phyloP scores from a whole-genome alignment of 2,113 vertebrate species.

The Ellobius talpinus region DNA sequence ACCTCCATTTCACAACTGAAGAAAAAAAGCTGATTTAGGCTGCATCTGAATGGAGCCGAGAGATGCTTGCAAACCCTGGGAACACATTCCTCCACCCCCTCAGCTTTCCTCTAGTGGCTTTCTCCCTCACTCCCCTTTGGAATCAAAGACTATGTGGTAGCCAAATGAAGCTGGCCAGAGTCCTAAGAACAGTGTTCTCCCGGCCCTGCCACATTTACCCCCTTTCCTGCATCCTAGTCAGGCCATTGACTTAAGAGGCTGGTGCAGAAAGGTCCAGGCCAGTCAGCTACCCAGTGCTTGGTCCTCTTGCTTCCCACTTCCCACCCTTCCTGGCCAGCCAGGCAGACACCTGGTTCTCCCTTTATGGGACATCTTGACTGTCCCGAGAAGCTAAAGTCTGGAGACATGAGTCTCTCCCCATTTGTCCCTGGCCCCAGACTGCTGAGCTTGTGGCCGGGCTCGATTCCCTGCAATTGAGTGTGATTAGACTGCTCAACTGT shows the following conservation, averaged over 20 bases:
- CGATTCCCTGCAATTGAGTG: fast-evolving
- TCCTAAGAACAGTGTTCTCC: not conserved
- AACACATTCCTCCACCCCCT: fast-evolving
- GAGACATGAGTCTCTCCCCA: not conserved
- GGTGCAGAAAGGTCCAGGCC: not conserved
- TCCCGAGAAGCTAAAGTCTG: not conserved
- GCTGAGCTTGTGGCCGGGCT: fast-evolving
- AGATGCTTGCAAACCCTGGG: not conserved
- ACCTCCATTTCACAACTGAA: not conserved
- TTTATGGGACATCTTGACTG: not conserved
- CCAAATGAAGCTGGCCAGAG: not conserved
- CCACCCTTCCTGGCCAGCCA: not conserved
- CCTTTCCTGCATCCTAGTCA: not conserved
- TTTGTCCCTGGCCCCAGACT: not conserved
- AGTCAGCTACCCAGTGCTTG: not conserved
- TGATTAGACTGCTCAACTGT: fast-evolving
- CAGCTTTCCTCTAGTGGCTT: fast-evolving
- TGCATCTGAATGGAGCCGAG: fast-evolving
- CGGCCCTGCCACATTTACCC: fast-evolving
- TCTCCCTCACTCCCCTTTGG: not conserved
- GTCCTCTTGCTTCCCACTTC: not conserved
- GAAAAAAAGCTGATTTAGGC: fast-evolving
- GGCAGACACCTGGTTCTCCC: too few species aligned
- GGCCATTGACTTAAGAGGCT: not conserved
- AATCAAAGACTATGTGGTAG: not conserved